These are phyloP conservation scores for Gymnosoma rotundatum DNA, from an alignment of 2,888 invertebrate genomes.

Conservation along the genomic window DNA sequence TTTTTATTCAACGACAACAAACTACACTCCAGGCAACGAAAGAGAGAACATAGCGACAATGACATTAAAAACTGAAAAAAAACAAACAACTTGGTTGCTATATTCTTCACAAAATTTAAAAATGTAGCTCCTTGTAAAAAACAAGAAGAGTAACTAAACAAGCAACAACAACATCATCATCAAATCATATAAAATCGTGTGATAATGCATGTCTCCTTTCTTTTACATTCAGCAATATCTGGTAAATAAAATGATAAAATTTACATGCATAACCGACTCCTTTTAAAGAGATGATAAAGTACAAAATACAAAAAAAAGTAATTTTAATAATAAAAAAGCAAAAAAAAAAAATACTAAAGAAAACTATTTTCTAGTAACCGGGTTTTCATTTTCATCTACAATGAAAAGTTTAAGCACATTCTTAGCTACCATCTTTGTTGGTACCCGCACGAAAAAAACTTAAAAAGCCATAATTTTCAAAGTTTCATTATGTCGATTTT, in stretches of 20 bases:
- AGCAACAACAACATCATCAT: neutral
- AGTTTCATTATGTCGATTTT: constrained; percentile 57
- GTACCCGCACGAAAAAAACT: neutral
- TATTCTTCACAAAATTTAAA: constrained; percentile 2
- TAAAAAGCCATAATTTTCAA: constrained; percentile 56
- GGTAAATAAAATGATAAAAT: constrained; percentile 41
- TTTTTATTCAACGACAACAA: no score
- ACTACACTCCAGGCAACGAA: no score
- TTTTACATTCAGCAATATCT: neutral
- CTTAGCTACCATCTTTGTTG: neutral
- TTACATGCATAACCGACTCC: constrained; percentile 20
- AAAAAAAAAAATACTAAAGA: constrained; percentile 12
- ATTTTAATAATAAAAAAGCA: constrained; percentile 8
- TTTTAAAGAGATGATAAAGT: neutral
- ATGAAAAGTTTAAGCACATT: constrained; percentile 19
- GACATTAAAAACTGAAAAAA: constrained; percentile 8
- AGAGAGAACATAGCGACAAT: neutral
- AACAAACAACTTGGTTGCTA: constrained; percentile 5
- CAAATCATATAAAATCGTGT: constrained; percentile 46
- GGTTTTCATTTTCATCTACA: constrained; percentile 23
- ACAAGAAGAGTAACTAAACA: neutral
- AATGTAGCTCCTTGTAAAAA: constrained; percentile 1
- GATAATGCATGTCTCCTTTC: constrained; percentile 35
- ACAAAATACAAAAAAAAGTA: neutral
- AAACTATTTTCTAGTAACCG: constrained; percentile 44